Conservation (phyloP, 1,140 invertebrate species). For the Aphelinus certus region DNA sequence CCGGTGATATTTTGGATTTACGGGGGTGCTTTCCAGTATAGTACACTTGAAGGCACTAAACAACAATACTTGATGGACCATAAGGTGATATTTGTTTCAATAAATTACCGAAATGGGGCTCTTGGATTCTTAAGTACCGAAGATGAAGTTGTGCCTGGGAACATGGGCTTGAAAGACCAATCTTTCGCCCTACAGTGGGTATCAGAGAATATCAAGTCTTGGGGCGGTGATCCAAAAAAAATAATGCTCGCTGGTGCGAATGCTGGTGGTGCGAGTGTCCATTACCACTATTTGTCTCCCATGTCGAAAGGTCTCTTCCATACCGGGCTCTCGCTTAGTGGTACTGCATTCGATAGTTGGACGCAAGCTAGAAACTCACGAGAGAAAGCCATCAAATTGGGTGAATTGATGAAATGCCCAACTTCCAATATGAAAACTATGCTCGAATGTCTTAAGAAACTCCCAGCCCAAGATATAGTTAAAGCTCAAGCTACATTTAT, state of each 20-base stretch:
- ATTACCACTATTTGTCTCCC: too few relatives aligned
- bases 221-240: constrained; percentile 44
- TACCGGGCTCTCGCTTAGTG: constrained; percentile 47
- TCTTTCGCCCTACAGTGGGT: constrained; percentile 4
- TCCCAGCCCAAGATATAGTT: constrained; percentile 67
- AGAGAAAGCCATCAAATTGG: constrained; percentile 72
- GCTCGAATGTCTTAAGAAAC: constrained; percentile 72
- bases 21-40: not conserved
- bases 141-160: constrained; percentile 11
- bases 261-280: constrained; percentile 5
- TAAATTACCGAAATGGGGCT: constrained; percentile 16
- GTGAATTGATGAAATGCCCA: constrained; percentile 73
- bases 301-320: too few relatives aligned
- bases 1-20: too few relatives aligned
- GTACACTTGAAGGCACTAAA: not conserved
- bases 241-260: not conserved
- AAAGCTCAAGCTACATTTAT: constrained; percentile 17
- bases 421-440: constrained; percentile 65
- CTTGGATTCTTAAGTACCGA: not conserved
- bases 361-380: constrained; percentile 71
- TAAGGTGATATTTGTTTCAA: constrained; percentile 8
- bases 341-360: constrained; percentile 76
- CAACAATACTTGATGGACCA: constrained; percentile 6
- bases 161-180: constrained; percentile 25
- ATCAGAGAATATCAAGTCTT: not conserved